Percentiles rank a stretch among this genome's conserved stretches.
These are phyloP conservation scores for Cetonia aurata DNA, from an alignment of 2,888 invertebrate species.

Conservation along the genomic window DNA sequence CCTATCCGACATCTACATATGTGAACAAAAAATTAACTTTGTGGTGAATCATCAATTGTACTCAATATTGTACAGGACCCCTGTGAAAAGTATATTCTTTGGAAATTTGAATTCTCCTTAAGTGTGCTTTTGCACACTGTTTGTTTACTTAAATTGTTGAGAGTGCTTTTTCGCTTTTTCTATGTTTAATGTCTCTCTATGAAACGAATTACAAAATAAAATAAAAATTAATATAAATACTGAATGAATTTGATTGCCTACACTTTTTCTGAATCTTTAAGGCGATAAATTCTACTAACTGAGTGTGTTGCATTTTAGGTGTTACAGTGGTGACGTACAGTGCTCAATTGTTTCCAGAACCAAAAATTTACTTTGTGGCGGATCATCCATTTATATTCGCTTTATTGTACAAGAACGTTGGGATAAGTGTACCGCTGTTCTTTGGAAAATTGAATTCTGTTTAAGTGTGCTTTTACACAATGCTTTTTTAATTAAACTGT, in stretches of 20 bases:
- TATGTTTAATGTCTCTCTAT: no score
- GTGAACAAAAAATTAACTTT: slow-evolving; percentile 2
- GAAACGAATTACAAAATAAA: no score
- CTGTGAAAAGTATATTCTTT: not conserved
- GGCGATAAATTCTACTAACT: no score
- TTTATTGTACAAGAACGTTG: not conserved
- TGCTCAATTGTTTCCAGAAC: not conserved
- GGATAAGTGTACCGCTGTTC: not conserved
- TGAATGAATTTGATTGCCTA: no score
- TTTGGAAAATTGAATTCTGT: slow-evolving; percentile 1
- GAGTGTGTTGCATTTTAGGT: not conserved
- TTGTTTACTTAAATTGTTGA: no score
- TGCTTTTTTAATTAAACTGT: no score
- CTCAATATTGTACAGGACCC: not conserved
- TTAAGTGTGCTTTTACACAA: no score
- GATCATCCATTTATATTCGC: slow-evolving; percentile 17
- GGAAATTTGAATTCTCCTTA: not conserved
- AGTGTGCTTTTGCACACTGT: no score
- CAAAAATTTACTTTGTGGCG: slow-evolving; percentile 1
- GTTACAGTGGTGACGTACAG: not conserved
- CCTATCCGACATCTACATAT: no score
- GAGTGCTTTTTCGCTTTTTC: no score
- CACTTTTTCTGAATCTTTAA: no score
- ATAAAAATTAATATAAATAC: no score
- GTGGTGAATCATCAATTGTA: slow-evolving; percentile 4